Base-by-base conservation (phyloP, 2,888 invertebrate species). In the Pharmacophagus antenor region DNA sequence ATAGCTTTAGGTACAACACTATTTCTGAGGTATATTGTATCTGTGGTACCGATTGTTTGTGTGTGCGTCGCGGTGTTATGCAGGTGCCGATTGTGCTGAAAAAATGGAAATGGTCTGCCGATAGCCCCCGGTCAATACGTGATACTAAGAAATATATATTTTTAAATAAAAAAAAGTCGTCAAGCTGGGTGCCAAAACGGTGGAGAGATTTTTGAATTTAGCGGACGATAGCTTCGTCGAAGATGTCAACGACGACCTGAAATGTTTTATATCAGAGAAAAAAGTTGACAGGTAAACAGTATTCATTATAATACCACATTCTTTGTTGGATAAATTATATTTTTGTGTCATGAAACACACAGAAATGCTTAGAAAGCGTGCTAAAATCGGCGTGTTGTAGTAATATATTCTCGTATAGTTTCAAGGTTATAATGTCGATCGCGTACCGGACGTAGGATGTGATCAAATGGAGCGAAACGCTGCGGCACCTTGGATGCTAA, bases 181-280 rank as follows among this genome's bases (percentile, higher is more conserved):
- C 89, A 91, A 90, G 77, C 91, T 91, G 91, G 91, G 90, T 90
- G 80, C 91, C 86, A 90, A 88, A 88, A 88, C 87, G 71, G 84
- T 89, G 64, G 88, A 89, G 70, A 84, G 85, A 73, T 88, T 90
- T 72, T 74, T 91, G 68, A 85, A 77, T 76, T 81, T 87, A 69
- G 90, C 90, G 67, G 91, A 91, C 78, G 82, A 80, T 66, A 84
- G 82, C 74, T 91, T 91, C 71, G 79, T 90, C 73, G 87, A 88
- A 67, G 88, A 90, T 85, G 90, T 91, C 68, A 85, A 80, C 75
- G 89, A 90, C 77, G 90, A 91, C 83, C 66, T 91, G 72, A 87
- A 80, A 88, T 87, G 86, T 81, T 91, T 89, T 80, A 72, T 85
- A 70, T 73, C 79, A 76, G 85, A 81, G 76, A 84, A 78, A 82